Evolutionary conservation across 1,140 invertebrate genomes (phyloP).

Genomic region (Drosophila prosaltans): DNA sequence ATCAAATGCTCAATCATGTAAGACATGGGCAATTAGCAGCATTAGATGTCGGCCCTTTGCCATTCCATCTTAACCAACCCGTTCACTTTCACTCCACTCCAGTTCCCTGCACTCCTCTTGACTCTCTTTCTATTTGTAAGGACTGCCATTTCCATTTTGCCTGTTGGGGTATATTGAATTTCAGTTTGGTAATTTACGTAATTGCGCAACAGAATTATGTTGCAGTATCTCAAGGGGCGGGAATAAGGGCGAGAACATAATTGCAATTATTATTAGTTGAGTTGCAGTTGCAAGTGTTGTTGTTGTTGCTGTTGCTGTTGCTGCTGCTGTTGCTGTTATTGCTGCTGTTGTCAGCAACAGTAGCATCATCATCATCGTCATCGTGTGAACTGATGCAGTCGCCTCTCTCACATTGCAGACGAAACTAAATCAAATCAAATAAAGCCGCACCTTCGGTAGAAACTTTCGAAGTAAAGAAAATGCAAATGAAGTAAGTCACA

Average conservation of each 20-base stretch:
- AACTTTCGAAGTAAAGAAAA: background rate
- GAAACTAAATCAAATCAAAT: slow-evolving; percentile 13
- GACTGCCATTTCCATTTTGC: slow-evolving; percentile 46
- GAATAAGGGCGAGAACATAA: slow-evolving; percentile 27
- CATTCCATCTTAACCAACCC: slow-evolving; percentile 2
- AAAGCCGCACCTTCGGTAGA: background rate
- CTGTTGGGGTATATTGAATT: slow-evolving; percentile 66
- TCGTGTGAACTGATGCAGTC: slow-evolving; percentile 15
- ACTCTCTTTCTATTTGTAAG: background rate
- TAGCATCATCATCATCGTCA: background rate
- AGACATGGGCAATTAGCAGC: slow-evolving; percentile 65
- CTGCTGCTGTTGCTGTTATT: background rate
- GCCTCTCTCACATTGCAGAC: slow-evolving; percentile 6
- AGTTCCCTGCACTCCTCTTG: no score
- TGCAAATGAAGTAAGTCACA: background rate
- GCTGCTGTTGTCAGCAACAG: background rate
- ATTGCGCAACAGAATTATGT: slow-evolving; percentile 62
- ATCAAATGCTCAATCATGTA: slow-evolving; percentile 57
- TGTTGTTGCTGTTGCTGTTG: slow-evolving; percentile 22
- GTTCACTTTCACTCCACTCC: background rate
- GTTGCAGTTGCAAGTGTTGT: slow-evolving; percentile 27
- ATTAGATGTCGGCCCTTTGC: slow-evolving; percentile 15
- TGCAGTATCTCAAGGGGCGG: slow-evolving; percentile 10
- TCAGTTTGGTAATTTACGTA: slow-evolving; percentile 74
- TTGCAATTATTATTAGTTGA: slow-evolving; percentile 59